Conservation (phyloP, 2,113 vertebrate genomes). For the Uropsilus gracilis region DNA sequence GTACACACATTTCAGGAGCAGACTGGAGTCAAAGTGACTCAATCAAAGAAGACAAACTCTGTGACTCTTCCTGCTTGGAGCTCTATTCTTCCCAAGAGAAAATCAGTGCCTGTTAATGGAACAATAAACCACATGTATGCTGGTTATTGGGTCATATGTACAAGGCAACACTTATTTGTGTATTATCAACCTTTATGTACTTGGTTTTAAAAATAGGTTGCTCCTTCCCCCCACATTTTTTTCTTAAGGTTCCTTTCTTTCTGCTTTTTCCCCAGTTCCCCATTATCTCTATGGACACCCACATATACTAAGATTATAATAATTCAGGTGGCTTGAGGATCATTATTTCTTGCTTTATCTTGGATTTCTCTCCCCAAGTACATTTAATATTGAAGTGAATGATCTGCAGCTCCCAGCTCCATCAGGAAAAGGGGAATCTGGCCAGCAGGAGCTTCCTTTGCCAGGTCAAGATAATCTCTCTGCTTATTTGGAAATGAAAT, state of each 20-base stretch:
- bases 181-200: neutral
- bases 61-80: neutral
- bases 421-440: neutral
- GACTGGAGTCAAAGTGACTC: slow-evolving; percentile 35
- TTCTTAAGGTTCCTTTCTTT: neutral
- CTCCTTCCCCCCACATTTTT: neutral
- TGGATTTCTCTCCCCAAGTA: neutral
- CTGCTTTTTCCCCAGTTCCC: neutral
- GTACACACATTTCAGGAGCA: slow-evolving; percentile 27
- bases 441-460: neutral
- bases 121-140: neutral
- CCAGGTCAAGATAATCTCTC: neutral
- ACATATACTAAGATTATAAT: neutral
- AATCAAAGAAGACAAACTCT: slow-evolving; percentile 50
- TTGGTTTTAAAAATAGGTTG: neutral
- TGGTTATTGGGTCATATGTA: neutral
- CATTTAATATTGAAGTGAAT: neutral
- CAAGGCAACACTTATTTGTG: neutral
- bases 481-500: slow-evolving; percentile 32
- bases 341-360: neutral
- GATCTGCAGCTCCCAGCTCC: neutral
- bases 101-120: neutral
- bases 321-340: neutral
- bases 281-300: neutral
- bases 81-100: neutral